Conservation (phyloP, 2,888 invertebrate genomes). For the Apodemia mormo region DNA sequence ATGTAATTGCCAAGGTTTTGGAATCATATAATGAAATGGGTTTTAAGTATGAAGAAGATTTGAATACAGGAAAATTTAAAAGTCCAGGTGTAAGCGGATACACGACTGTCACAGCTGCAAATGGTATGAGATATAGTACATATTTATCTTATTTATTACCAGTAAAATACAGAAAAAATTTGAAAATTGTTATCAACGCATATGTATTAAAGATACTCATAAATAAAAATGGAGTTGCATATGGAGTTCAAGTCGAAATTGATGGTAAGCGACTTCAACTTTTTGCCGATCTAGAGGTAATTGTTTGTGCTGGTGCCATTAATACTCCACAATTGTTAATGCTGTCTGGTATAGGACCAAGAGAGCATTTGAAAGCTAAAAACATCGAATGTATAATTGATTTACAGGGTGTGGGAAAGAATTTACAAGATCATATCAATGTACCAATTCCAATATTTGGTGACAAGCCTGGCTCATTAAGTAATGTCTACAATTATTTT, state of each 20-base stretch:
- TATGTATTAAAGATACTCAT: constrained; percentile 74
- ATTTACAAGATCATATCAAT: constrained; percentile 78
- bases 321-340: constrained; percentile 76
- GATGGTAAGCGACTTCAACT: constrained; percentile 38
- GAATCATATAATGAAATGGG: constrained; percentile 16
- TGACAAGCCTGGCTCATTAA: constrained; percentile 46
- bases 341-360: constrained; percentile 77
- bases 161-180: constrained; percentile 18
- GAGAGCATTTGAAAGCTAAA: constrained; percentile 53
- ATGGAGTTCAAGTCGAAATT: constrained; percentile 60
- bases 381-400: constrained; percentile 59
- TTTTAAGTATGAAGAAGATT: constrained; percentile 42
- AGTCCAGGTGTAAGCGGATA: constrained; percentile 48
- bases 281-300: constrained; percentile 63
- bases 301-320: constrained; percentile 70
- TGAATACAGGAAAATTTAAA: constrained; percentile 63
- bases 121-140: constrained; percentile 14
- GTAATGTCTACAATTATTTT: constrained; percentile 45
- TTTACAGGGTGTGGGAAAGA: constrained; percentile 71
- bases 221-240: constrained; percentile 57
- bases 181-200: constrained; percentile 67
- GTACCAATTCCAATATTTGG: constrained; percentile 59
- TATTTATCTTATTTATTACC: constrained; percentile 17
- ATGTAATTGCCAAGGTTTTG: constrained; percentile 49
- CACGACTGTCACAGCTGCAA: constrained; percentile 10